phyloP scores from a whole-genome alignment of 2,113 vertebrate species.

The Carettochelys insculpta region DNA sequence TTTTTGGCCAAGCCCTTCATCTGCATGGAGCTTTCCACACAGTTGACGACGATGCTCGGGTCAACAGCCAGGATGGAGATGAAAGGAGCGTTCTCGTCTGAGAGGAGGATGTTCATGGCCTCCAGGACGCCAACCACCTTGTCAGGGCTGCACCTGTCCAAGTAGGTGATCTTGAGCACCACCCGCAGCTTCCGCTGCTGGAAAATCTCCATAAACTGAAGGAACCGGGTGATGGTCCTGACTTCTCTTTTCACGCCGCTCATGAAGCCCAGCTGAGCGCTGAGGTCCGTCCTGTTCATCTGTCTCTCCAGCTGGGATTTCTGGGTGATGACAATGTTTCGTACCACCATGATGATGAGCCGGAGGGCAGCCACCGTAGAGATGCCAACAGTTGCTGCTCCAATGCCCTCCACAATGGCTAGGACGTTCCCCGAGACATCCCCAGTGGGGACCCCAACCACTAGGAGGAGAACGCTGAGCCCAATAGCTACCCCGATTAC shows the following conservation, averaged over 20 bases:
- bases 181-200: conserved; percentile 79
- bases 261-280: conserved; percentile 84
- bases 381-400: conserved; percentile 74
- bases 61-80: conserved; percentile 83
- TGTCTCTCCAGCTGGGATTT: conserved; percentile 71
- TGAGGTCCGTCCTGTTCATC: conserved; percentile 79
- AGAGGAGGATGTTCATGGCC: conserved; percentile 84
- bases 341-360: conserved; percentile 64
- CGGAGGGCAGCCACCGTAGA: conserved; percentile 61
- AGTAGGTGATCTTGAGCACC: conserved; percentile 80
- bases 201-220: conserved; percentile 83
- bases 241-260: conserved; percentile 82
- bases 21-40: conserved; percentile 76
- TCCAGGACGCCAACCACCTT: conserved; percentile 81
- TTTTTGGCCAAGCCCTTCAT: conserved; percentile 71
- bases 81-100: conserved; percentile 80
- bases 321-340: conserved; percentile 77
- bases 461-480: conserved; percentile 50
- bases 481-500: conserved; percentile 41
- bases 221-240: conserved; percentile 76
- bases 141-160: conserved; percentile 79
- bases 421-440: neutral
- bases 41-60: conserved; percentile 78
- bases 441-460: conserved; percentile 46
- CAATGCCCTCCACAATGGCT: conserved; percentile 62